These are phyloP conservation scores for Acropora tenuis DNA, from an alignment of 64 coral and sea anemone genomes.

Conservation along the genomic window DNA sequence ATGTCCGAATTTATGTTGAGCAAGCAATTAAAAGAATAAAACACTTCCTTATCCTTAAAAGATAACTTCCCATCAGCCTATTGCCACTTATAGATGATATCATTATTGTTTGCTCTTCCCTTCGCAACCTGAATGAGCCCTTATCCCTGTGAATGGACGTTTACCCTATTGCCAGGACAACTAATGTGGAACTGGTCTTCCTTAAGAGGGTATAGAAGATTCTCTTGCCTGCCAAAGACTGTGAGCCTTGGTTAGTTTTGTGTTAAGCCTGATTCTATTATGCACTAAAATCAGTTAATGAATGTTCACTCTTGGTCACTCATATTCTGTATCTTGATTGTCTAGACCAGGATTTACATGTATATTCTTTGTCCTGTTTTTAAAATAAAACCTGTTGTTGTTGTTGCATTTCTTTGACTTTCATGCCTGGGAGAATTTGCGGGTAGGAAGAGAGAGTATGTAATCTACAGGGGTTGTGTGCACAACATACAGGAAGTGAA, in stretches of 20 bases:
- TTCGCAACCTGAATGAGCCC: slow-evolving; percentile 38
- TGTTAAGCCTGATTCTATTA: background rate
- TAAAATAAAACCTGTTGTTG: too few relatives aligned
- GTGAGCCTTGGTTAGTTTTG: background rate
- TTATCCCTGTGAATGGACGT: background rate
- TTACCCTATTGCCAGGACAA: slow-evolving; percentile 24
- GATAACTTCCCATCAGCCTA: slow-evolving; percentile 52
- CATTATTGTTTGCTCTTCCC: slow-evolving; percentile 49
- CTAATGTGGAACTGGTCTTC: background rate
- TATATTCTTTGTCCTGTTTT: too few relatives aligned
- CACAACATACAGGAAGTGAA: background rate
- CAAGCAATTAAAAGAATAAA: slow-evolving; percentile 73
- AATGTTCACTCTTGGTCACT: background rate
- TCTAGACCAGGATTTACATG: background rate
- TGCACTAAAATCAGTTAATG: background rate
- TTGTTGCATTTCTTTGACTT: too few relatives aligned
- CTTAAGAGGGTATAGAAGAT: too few relatives aligned
- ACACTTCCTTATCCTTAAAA: slow-evolving; percentile 57
- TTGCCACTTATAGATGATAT: slow-evolving; percentile 72
- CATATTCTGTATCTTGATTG: background rate
- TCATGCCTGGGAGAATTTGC: too few relatives aligned
- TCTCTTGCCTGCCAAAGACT: background rate
- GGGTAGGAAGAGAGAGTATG: background rate
- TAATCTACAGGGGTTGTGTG: background rate
- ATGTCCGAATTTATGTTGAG: slow-evolving; percentile 74